phyloP scores from a whole-genome alignment of 2,888 invertebrate genomes.

The Dolichopus griseipennis region DNA sequence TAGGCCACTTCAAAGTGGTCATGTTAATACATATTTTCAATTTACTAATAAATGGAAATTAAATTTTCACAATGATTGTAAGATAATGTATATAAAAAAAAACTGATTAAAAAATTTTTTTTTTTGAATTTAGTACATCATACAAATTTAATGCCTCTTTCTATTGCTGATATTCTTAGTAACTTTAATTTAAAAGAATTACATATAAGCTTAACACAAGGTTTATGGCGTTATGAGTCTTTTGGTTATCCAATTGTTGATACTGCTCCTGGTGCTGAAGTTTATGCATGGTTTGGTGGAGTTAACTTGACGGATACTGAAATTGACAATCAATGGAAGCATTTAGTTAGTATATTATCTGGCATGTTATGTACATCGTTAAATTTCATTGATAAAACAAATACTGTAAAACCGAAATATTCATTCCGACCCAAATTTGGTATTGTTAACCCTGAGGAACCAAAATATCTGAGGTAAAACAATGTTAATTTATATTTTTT shows the following conservation, averaged over 20 bases:
- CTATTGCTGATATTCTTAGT: conserved; percentile 77
- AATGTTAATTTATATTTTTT: not conserved
- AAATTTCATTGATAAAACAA: conserved; percentile 81
- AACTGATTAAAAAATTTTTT: conserved; percentile 2
- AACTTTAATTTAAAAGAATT: conserved; percentile 81
- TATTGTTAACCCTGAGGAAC: conserved; percentile 24
- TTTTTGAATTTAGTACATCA: conserved; percentile 55
- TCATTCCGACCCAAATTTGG: conserved; percentile 60
- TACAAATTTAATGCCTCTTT: conserved; percentile 78
- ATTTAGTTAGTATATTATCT: conserved; percentile 80
- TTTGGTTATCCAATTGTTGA: conserved; percentile 92
- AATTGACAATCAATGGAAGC: conserved; percentile 78
- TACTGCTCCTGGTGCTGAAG: conserved; percentile 87
- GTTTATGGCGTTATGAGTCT: conserved; percentile 83
- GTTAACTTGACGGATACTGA: conserved; percentile 38
- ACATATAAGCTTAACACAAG: conserved; percentile 85
- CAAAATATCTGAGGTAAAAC: conserved; percentile 12
- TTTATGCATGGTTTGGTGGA: conserved; percentile 83
- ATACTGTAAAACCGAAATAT: conserved; percentile 75
- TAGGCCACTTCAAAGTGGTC: conserved; percentile 72
- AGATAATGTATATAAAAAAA: conserved; percentile 34
- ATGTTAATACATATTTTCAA: conserved; percentile 84
- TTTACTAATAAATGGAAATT: conserved; percentile 73
- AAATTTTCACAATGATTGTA: conserved; percentile 53
- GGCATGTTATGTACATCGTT: conserved; percentile 94